Evolutionary conservation across 2,113 vertebrate genomes (phyloP), one percentile per base, ranked within the genome.

Genomic region (Pteruthius melanotis): DNA sequence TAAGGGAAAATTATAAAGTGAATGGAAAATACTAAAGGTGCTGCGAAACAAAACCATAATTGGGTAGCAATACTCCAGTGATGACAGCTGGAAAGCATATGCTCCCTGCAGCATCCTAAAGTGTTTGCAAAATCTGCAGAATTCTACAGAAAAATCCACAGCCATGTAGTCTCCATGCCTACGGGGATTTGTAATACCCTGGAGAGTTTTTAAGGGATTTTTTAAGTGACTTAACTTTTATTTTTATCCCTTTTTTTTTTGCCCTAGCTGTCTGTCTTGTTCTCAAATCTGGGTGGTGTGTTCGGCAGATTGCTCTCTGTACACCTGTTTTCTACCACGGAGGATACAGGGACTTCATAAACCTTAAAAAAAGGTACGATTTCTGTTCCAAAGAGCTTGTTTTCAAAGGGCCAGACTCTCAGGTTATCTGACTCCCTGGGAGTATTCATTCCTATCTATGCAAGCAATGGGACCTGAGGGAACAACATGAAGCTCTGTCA

Each of bases 121-220:
- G 17, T 30, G 30, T 68, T 92, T 94, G 85, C 70, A 93, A 83
- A 96, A 31, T 83, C 88, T 91, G 92, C 78, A 96, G 90, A 93
- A 93, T 89, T 94, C 83, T 84, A 45, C 11, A 82, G 71, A 80
- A 89, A 92, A 92, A 96, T 69, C 90, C 83, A 90, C 75, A 83
- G 24, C 37, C 66, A 65, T 42, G 70, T 66, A 79, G 77, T 85
- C 63, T 74, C 77, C 53, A 39, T 74, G 78, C 56, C 95, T 88
- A 89, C 74, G 65, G 93, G 93, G 93, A 95, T 83, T 85, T 87
- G 33, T 15, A 89, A 84, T 82, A 75, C 87, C 47, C 57, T 40
- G 10, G 81, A 57, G 88, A 89, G 49, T 76, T 95, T 94, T 93
- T 65, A 89, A 74, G 52, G 37, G 61, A 77, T 70, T 89, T 81